Conservation (phyloP, 1,140 invertebrate genomes). For the Pemphigus obesinymphae region DNA sequence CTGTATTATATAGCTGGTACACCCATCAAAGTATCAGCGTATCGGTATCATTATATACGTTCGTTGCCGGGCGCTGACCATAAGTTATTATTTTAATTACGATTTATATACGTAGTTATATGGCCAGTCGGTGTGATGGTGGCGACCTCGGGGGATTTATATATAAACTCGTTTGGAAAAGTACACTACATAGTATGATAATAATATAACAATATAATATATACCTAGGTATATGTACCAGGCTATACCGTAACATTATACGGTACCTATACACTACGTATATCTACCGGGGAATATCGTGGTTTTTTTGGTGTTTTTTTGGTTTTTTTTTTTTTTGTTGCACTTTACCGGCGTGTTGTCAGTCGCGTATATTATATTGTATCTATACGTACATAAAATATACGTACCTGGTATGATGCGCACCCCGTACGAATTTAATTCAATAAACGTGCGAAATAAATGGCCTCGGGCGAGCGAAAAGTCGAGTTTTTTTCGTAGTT, state of each 20-base stretch:
- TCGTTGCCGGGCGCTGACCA: not conserved
- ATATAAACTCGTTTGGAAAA: slow-evolving; percentile 6
- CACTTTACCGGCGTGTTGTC: not conserved
- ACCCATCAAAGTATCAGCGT: not conserved
- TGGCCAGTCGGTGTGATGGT: not conserved
- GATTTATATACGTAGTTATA: too few species aligned
- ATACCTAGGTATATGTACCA: too few species aligned
- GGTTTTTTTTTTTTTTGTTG: too few species aligned
- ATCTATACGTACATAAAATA: too few species aligned
- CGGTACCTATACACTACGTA: too few species aligned
- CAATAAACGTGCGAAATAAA: slow-evolving; percentile 9
- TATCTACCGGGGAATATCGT: not conserved
- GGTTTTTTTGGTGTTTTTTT: too few species aligned
- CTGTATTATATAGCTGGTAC: too few species aligned
- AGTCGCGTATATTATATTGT: too few species aligned
- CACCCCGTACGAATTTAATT: slow-evolving; percentile 18
- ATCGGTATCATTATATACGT: not conserved
- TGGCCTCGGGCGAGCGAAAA: slow-evolving; percentile 2
- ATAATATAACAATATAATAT: too few species aligned
- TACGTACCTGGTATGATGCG: too few species aligned
- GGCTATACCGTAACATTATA: too few species aligned
- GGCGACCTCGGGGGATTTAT: not conserved
- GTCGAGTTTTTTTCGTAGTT: not conserved
- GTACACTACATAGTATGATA: too few species aligned
- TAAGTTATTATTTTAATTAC: slow-evolving; percentile 33